Evolutionary conservation across 2,888 invertebrate species (phyloP).

Genomic region (Orthosia gothica): DNA sequence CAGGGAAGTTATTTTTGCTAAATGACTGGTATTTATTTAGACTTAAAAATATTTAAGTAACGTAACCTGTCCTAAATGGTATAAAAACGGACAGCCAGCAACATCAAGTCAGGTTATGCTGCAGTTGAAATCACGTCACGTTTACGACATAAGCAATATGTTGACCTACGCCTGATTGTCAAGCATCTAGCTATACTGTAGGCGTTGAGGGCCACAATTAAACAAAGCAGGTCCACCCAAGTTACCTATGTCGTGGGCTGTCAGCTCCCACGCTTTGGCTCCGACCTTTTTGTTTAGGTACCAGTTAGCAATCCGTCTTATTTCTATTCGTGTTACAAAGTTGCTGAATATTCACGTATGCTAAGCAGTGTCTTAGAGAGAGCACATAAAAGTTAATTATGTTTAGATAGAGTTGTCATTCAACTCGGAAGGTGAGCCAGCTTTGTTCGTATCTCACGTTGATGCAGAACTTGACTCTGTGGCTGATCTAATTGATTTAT

Average conservation of each 20-base stretch:
- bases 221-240: slow-evolving; percentile 82
- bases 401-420: slow-evolving; percentile 65
- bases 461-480: slow-evolving; percentile 43
- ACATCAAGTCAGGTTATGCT: not conserved
- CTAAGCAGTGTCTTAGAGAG: slow-evolving; percentile 76
- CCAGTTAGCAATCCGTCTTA: slow-evolving; percentile 79
- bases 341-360: slow-evolving; percentile 86
- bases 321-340: slow-evolving; percentile 76
- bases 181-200: slow-evolving; percentile 73
- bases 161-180: slow-evolving; percentile 69
- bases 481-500: slow-evolving; percentile 43
- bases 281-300: slow-evolving; percentile 82
- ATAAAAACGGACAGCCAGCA: slow-evolving; percentile 10
- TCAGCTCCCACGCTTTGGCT: slow-evolving; percentile 82
- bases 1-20: slow-evolving; percentile 69
- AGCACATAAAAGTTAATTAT: slow-evolving; percentile 74
- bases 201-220: slow-evolving; percentile 82
- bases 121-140: slow-evolving; percentile 7
- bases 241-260: slow-evolving; percentile 82
- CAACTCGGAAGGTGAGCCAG: slow-evolving; percentile 64
- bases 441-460: slow-evolving; percentile 44
- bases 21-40: slow-evolving; percentile 55
- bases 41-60: slow-evolving; percentile 46
- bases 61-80: slow-evolving; percentile 21
- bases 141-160: slow-evolving; percentile 38